Conservation (phyloP, 2,888 invertebrate genomes). For the Chrysolina americana region DNA sequence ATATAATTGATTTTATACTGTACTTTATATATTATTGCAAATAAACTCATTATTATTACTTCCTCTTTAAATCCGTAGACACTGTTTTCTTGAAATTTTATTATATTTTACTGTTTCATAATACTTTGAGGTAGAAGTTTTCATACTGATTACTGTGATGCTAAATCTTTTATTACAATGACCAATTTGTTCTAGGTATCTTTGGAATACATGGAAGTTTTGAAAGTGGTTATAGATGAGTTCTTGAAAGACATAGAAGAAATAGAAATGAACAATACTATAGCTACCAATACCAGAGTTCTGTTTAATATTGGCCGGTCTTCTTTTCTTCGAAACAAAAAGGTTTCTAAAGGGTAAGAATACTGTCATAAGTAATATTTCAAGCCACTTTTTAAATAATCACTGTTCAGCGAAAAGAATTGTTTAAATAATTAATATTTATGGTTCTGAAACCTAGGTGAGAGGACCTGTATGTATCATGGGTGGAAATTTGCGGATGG, state of each 20-base stretch:
- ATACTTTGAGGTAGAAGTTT: no score
- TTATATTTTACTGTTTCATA: no score
- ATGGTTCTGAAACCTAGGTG: no score
- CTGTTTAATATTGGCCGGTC: constrained; percentile 54
- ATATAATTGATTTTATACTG: no score
- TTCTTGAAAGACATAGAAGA: constrained; percentile 53
- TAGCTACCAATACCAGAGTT: constrained; percentile 53
- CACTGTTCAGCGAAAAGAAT: neutral
- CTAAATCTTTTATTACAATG: constrained; percentile 14
- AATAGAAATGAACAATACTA: constrained; percentile 50
- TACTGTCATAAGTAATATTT: neutral
- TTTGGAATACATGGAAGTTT: constrained; percentile 32
- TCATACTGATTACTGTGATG: neutral
- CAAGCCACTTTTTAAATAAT: neutral
- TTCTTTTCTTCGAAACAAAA: constrained; percentile 52
- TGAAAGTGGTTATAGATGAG: constrained; percentile 49
- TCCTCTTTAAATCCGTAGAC: no score
- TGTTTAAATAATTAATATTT: no score
- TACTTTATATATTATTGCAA: no score
- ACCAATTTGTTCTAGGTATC: constrained; percentile 39
- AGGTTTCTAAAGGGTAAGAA: constrained; percentile 49
- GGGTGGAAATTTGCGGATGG: no score
- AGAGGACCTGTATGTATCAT: no score
- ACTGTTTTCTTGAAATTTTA: no score
- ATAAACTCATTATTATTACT: no score